A percentile compares a stretch with the other conserved stretches of the same genome.
Evolutionary conservation across 1,140 invertebrate genomes (phyloP).

Genomic region (Phortica variegata): DNA sequence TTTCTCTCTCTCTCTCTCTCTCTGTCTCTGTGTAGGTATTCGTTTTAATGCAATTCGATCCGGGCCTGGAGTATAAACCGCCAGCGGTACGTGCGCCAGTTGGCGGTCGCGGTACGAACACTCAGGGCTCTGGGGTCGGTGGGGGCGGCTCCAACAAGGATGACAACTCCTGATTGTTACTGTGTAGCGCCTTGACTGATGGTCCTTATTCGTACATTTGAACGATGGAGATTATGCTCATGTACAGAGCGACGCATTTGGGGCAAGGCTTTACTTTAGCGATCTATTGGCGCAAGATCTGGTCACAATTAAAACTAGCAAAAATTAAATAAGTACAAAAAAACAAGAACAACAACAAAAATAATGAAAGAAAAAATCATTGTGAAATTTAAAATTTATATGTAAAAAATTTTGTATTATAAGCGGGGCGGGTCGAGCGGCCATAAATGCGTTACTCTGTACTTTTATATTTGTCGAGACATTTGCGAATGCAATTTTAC

Average conservation of each 20-base stretch:
- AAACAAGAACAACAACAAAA: slow-evolving; percentile 4
- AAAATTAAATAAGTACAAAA: slow-evolving; percentile 13
- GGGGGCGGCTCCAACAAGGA: slow-evolving; percentile 72
- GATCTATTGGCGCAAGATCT: slow-evolving; percentile 38
- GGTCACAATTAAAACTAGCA: slow-evolving; percentile 1
- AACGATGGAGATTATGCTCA: slow-evolving; percentile 55
- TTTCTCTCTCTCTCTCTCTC: background rate
- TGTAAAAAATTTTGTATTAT: too few species aligned
- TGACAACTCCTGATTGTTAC: slow-evolving; percentile 96
- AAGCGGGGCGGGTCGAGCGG: too few species aligned
- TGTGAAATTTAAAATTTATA: too few species aligned
- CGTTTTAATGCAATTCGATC: slow-evolving; percentile 96
- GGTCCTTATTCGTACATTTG: slow-evolving; percentile 69
- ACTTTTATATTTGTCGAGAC: slow-evolving; percentile 46
- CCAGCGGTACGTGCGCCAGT: slow-evolving; percentile 65
- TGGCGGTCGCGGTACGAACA: slow-evolving; percentile 51
- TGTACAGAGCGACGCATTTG: slow-evolving; percentile 45
- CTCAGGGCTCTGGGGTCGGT: slow-evolving; percentile 61
- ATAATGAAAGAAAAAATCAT: too few species aligned
- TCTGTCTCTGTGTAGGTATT: slow-evolving; percentile 71
- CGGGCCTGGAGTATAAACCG: slow-evolving; percentile 91
- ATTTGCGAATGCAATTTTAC: slow-evolving; percentile 11
- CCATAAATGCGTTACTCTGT: slow-evolving; percentile 43
- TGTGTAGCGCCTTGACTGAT: slow-evolving; percentile 97
- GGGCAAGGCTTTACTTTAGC: slow-evolving; percentile 17